Evolutionary conservation across 2,797 vertebrate genomes (phyloP), one percentile per base, ranked within the genome.

Genomic region (Tokudaia tokunoshimensis): DNA sequence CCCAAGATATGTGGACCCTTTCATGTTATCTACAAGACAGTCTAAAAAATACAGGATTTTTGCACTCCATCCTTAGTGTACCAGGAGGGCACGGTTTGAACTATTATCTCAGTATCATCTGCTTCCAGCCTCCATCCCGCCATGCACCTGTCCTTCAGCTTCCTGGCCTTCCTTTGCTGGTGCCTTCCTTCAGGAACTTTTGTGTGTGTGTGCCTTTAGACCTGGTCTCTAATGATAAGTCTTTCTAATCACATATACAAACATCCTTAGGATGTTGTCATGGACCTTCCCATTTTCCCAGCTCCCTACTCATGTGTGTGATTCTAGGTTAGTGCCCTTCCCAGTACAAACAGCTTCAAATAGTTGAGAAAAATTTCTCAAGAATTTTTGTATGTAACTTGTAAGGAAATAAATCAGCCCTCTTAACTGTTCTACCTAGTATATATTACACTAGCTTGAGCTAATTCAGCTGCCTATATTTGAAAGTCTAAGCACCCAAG

Each of bases 321-420:
- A 65, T 47, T 89, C 44, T 52, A 59, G n/a, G 47, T 76, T 34
- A 29, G 31, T 24, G 15, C 57, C 20, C 74, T 31, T 55, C 26
- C 22, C 92, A 76, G 20, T 41, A 55, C 17, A 50, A 79, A 50
- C 19, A 91, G 72, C 52, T 83, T 95, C 72, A 94, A 93, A 88
- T 95, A 76, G 74, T 57, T 94, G 37, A 91, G 20, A 34, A 94
- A 61, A n/a, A 41, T 59, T 94, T 96, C 26, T 95, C 15, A 95
- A 72, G 61, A 70, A 78, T 14, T 79, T 91, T 61, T 91, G 50
- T 86, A 47, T 91, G 24, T 91, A 87, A 79, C 55, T 79, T 93
- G 50, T 83, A 52, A 47, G 14, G 44, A 55, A 93, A 59, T 61
- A 55, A 91, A 72, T 74, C 61, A 91, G 78, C 74, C 86, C 29